Base-by-base conservation (phyloP, 2,797 vertebrate species). In the Hephaestus fuliginosus region DNA sequence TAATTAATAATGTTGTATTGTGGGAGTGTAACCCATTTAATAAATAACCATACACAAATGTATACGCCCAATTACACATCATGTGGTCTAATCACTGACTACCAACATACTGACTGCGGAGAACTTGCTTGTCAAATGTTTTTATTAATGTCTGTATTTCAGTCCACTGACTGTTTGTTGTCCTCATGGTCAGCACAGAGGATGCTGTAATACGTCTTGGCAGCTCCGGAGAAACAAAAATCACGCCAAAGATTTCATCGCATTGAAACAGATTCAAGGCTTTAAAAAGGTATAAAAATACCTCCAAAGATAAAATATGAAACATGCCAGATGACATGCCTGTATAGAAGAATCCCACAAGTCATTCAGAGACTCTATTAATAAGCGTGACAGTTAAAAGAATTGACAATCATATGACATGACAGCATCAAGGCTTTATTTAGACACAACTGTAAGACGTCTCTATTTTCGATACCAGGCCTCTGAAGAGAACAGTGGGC, bases 361-460 rank as follows among this genome's bases (percentile, higher is more conserved):
- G 39, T 62, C 53, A 78, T 58, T 57, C 20, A 36, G 43, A 79
- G 60, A n/a, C 53, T 74, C 86, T 91, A 84, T 70, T 85, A 82
- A 87, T 89, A 86, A 57, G 51, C 46, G 41, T 25, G 28, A 66
- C 80, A 71, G 65, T 56, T 70, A 20, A 86, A 82, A 82, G 82
- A 84, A 67, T 68, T 78, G 82, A 86, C 70, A 84, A 69, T 80
- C 49, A 76, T 73, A 63, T 85, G 80, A 80, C 84, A 83, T 61
- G 67, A 81, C 74, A 80, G 80, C 57, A 70, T 62, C 9, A 20
- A 60, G 72, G 75, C 81, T 90, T 85, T 82, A 88, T 89, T 92
- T 87, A 88, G 83, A 86, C 53, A 49, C 58, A 20, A 76, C 41
- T 53, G 33, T 18, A 58, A 78, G 70, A 86, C 4, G 4, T 76